A percentile compares a stretch with the other conserved stretches of the same genome.
Evolutionary conservation across 1,140 invertebrate species (phyloP).

Genomic region (Leucophenga varia): DNA sequence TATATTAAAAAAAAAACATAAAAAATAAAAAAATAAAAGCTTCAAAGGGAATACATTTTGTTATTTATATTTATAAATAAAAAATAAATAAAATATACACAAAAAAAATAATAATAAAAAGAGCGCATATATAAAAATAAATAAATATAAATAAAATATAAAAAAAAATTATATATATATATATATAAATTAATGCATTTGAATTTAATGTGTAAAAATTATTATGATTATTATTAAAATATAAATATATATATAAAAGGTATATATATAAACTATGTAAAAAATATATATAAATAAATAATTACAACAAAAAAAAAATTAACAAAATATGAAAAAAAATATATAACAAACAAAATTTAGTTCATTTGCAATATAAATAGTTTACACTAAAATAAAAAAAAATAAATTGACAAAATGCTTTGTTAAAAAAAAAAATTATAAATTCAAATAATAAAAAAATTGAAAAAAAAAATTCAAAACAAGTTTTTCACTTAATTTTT

Average conservation of each 20-base stretch:
- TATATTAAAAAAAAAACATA: not conserved
- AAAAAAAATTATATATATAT: conserved; percentile 26
- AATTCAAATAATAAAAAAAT: not conserved
- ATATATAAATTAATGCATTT: conserved; percentile 36
- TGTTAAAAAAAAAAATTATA: conserved; percentile 10
- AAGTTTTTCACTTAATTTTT: not conserved
- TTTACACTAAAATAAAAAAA: conserved; percentile 7
- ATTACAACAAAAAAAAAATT: conserved; percentile 31
- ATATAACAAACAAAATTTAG: conserved; percentile 3
- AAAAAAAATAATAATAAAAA: conserved; percentile 7
- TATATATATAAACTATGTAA: conserved; percentile 35
- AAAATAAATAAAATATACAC: conserved; percentile 25
- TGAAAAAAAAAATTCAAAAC: conserved; percentile 6
- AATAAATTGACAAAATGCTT: conserved; percentile 6
- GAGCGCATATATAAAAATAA: conserved; percentile 23
- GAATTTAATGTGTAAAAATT: conserved; percentile 39
- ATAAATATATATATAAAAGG: conserved; percentile 37
- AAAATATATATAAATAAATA: conserved; percentile 34
- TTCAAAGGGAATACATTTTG: conserved; percentile 46
- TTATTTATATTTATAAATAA: conserved; percentile 54
- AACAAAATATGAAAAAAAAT: conserved; percentile 22
- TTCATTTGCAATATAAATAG: too few relatives aligned
- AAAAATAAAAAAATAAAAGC: conserved; percentile 10
- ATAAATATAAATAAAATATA: conserved; percentile 33
- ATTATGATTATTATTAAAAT: conserved; percentile 21